These are phyloP conservation scores for Dipodomys spectabilis DNA, from an alignment of 2,113 vertebrate species.

Conservation along the genomic window DNA sequence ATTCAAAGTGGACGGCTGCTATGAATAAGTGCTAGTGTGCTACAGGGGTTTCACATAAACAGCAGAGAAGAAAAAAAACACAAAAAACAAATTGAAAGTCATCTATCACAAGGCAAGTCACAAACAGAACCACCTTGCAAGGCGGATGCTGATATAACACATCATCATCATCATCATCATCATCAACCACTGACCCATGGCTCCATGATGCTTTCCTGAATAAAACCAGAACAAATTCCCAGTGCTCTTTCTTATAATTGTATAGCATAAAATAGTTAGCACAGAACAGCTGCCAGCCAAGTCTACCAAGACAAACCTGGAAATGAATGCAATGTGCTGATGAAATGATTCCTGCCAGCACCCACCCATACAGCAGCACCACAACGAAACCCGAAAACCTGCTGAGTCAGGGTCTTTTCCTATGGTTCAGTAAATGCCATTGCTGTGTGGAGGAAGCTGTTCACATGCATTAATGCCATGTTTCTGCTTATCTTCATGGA, in stretches of 20 bases:
- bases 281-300: background rate
- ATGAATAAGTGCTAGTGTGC: background rate
- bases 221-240: background rate
- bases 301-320: background rate
- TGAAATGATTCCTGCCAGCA: background rate
- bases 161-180: background rate
- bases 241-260: background rate
- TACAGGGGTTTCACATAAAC: background rate
- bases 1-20: background rate
- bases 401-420: background rate
- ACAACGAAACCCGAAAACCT: background rate
- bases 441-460: background rate
- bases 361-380: background rate
- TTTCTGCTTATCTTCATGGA: background rate
- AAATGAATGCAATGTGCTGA: background rate
- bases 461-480: background rate
- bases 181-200: fast-evolving
- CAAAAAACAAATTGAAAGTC: background rate
- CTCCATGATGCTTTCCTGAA: background rate
- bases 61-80: background rate
- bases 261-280: background rate
- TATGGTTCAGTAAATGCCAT: background rate
- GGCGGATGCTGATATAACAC: background rate
- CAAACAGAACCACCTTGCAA: background rate
- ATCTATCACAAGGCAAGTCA: background rate